Evolutionary conservation across 2,888 invertebrate species (phyloP).

Genomic region (Terebella lapidaria): DNA sequence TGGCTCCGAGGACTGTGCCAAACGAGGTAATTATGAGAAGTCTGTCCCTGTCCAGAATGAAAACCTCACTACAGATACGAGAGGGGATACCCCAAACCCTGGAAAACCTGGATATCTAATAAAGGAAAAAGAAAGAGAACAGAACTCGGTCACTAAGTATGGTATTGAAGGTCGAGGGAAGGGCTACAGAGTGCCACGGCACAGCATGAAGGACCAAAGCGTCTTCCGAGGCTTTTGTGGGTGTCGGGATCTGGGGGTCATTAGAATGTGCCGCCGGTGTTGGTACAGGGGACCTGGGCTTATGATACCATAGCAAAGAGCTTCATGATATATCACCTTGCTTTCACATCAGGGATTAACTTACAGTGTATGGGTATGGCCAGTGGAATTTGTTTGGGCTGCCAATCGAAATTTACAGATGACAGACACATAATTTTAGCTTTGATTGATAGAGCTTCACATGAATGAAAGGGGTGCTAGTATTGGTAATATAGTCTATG

Average conservation of each 20-base stretch:
- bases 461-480: no score
- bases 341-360: no score
- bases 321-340: no score
- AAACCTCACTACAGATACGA: neutral
- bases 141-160: neutral
- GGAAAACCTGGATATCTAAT: neutral
- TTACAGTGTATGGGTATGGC: no score
- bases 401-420: no score
- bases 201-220: neutral
- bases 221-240: neutral
- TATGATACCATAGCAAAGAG: no score
- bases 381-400: no score
- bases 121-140: neutral
- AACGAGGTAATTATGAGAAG: neutral
- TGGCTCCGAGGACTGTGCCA: neutral
- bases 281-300: neutral
- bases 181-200: neutral
- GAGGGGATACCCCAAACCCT: neutral
- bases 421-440: no score
- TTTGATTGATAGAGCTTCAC: no score
- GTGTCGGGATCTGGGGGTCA: conserved; percentile 1
- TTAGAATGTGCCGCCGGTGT: neutral
- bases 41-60: neutral
- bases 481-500: no score
- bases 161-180: neutral